These are phyloP conservation scores for Ceratoteleas bidentatus DNA, from an alignment of 1,140 invertebrate species.

Conservation along the genomic window DNA sequence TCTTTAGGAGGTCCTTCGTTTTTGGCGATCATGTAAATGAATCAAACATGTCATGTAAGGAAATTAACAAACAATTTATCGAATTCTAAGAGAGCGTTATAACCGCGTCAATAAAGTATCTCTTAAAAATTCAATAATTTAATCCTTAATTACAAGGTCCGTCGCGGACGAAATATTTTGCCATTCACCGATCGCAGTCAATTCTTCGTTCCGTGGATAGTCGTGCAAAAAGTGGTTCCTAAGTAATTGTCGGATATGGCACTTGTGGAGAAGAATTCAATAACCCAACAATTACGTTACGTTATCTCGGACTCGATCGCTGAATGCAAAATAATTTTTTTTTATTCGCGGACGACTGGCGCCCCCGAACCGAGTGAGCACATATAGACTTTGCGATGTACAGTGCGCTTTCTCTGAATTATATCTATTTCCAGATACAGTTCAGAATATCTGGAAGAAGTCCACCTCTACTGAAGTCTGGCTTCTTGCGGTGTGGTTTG, in stretches of 20 bases:
- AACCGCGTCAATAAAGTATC: background rate
- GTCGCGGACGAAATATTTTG: conserved; percentile 13
- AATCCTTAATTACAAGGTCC: conserved; percentile 5
- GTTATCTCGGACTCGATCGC: conserved; percentile 8
- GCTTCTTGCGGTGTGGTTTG: conserved; percentile 84
- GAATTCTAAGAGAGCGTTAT: background rate
- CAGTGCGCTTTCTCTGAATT: conserved; percentile 32
- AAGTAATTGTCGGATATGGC: conserved; percentile 24
- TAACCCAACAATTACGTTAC: conserved; percentile 23
- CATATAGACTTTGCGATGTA: conserved; percentile 15
- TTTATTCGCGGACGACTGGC: conserved; percentile 2
- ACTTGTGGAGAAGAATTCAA: conserved; percentile 29
- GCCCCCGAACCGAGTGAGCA: conserved; percentile 4
- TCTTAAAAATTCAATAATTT: conserved; percentile 30
- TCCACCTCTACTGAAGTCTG: conserved; percentile 80
- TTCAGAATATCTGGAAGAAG: too few species aligned
- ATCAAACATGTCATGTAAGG: conserved; percentile 39
- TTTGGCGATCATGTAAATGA: conserved; percentile 70
- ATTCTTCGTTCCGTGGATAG: too few species aligned
- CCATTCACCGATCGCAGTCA: conserved; percentile 5
- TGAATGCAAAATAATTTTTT: conserved; percentile 33
- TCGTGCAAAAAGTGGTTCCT: background rate
- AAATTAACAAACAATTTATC: conserved; percentile 22
- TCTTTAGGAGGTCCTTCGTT: conserved; percentile 51
- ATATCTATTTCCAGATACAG: conserved; percentile 33